phyloP scores from a whole-genome alignment of 2,113 vertebrate genomes.

The Tinamus guttatus region DNA sequence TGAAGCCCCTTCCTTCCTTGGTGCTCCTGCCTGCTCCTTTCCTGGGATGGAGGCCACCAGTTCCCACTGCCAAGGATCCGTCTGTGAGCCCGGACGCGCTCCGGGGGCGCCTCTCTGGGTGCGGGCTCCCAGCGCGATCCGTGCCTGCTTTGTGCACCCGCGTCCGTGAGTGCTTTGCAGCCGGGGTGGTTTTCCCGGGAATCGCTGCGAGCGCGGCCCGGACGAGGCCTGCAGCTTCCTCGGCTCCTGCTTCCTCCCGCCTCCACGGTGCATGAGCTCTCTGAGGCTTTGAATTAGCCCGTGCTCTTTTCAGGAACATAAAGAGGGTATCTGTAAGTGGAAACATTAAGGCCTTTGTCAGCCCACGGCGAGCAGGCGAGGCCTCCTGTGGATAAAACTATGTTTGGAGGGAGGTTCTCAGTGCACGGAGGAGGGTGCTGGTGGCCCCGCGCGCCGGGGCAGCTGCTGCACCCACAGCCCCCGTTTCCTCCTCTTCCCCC shows the following conservation, averaged over 20 bases:
- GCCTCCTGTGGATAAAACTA: slow-evolving; percentile 4
- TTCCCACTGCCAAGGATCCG: not conserved
- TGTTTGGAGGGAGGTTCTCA: not conserved
- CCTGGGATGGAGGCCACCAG: no score
- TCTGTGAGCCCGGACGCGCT: not conserved
- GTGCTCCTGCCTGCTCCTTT: no score
- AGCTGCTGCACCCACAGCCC: no score
- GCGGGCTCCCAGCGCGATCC: fast-evolving
- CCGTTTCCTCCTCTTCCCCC: no score
- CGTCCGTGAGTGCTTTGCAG: fast-evolving
- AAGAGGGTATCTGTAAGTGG: slow-evolving; percentile 11
- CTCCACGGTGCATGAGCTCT: fast-evolving
- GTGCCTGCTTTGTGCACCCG: fast-evolving
- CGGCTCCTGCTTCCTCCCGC: not conserved
- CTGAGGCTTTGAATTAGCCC: slow-evolving; percentile 11
- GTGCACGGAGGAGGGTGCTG: not conserved
- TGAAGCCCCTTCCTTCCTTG: not conserved
- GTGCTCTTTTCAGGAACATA: not conserved
- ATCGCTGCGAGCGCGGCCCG: not conserved
- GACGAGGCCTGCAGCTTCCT: not conserved
- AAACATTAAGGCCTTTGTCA: slow-evolving; percentile 56
- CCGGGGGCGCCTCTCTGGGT: no score
- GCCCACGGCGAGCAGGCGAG: not conserved
- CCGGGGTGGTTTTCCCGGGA: fast-evolving
- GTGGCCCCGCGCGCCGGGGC: no score